These are phyloP conservation scores for Patagioenas fasciata DNA, from an alignment of 2,113 vertebrate genomes.

Conservation along the genomic window DNA sequence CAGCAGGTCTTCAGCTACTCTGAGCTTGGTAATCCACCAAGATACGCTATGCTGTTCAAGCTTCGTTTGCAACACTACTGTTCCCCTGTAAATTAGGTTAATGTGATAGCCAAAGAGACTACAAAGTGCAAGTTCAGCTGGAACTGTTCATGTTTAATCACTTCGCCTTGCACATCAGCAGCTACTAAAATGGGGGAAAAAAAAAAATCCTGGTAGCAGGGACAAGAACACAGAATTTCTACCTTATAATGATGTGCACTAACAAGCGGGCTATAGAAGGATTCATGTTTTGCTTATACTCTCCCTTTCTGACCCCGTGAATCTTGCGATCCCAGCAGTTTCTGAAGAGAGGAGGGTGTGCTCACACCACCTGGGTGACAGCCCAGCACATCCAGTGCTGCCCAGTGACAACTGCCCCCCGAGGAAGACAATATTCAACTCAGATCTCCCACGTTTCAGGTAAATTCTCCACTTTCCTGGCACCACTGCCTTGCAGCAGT, in stretches of 20 bases:
- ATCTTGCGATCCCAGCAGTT: neutral
- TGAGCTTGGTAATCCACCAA: neutral
- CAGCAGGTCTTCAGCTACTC: neutral
- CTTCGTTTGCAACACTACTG: neutral
- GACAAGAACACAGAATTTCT: neutral
- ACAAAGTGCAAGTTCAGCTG: slow-evolving; percentile 3
- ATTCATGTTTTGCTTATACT: neutral
- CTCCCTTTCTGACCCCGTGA: neutral
- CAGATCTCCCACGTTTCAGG: neutral
- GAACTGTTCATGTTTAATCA: neutral
- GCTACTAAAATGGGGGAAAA: neutral
- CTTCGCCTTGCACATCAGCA: neutral
- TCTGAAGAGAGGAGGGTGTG: neutral
- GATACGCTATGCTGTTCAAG: neutral
- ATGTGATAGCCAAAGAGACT: neutral
- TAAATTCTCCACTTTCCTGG: neutral
- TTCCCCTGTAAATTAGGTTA: neutral
- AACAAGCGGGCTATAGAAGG: neutral
- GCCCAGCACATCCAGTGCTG: neutral
- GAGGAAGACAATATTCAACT: neutral
- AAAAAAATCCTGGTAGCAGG: neutral
- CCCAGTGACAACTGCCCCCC: neutral
- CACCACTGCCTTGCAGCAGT: neutral
- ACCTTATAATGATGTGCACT: neutral
- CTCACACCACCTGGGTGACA: neutral